These are phyloP conservation scores for Serripes groenlandicus DNA, from an alignment of 2,888 invertebrate species.

Conservation along the genomic window DNA sequence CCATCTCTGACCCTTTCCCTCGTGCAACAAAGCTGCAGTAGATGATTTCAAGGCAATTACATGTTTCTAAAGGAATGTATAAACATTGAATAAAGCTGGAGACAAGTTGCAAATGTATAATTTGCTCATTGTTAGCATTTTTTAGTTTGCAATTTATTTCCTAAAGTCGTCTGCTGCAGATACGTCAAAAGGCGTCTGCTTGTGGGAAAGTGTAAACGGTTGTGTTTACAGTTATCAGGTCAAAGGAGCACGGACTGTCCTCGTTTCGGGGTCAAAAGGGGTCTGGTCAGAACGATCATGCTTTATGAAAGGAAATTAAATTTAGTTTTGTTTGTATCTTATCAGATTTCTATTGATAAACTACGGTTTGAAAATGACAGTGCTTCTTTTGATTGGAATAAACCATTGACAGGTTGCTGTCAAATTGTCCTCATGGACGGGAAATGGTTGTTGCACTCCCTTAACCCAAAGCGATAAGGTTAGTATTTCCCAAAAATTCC, in stretches of 20 bases:
- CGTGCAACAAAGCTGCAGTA: too few relatives aligned
- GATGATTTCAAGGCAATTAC: too few relatives aligned
- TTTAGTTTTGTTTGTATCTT: conserved; percentile 1
- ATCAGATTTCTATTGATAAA: conserved; percentile 22
- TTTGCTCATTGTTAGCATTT: too few relatives aligned
- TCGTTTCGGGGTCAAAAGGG: neutral
- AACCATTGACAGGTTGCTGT: conserved; percentile 1
- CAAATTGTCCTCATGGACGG: neutral
- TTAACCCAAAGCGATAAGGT: neutral
- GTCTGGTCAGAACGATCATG: conserved; percentile 12
- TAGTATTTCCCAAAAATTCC: neutral
- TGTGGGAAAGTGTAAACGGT: neutral
- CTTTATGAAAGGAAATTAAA: conserved; percentile 23
- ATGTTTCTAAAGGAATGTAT: too few relatives aligned
- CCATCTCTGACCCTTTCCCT: too few relatives aligned
- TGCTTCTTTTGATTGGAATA: conserved; percentile 15
- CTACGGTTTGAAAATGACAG: conserved; percentile 20
- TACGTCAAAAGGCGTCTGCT: too few relatives aligned
- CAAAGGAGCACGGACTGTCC: neutral
- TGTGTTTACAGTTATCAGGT: conserved; percentile 16
- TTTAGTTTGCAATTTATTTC: too few relatives aligned
- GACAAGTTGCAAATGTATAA: too few relatives aligned
- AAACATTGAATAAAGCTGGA: too few relatives aligned
- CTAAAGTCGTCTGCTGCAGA: too few relatives aligned
- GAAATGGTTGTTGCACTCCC: neutral